phyloP scores from a whole-genome alignment of 1,140 invertebrate species.

The Subanguina moxae region DNA sequence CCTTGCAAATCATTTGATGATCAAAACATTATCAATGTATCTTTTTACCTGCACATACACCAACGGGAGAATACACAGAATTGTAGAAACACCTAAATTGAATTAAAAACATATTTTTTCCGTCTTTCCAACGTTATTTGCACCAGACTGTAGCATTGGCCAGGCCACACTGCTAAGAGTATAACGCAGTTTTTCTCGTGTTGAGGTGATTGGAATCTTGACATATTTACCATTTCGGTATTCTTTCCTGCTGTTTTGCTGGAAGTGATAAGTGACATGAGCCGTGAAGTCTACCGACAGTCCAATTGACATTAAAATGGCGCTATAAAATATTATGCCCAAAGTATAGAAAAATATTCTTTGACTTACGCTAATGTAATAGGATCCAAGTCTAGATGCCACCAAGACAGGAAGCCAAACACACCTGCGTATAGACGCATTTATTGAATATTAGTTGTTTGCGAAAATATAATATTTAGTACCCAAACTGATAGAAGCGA shows the following conservation, averaged over 20 bases:
- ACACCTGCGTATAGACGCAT: slow-evolving; percentile 48
- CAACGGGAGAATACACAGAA: slow-evolving; percentile 80
- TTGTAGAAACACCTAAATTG: slow-evolving; percentile 71
- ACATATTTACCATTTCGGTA: slow-evolving; percentile 30
- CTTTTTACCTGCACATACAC: slow-evolving; percentile 57
- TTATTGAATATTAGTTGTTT: background rate
- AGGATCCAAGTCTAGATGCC: slow-evolving; percentile 61
- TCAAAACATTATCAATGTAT: too few relatives aligned
- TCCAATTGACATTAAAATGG: slow-evolving; percentile 62
- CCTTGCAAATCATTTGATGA: too few relatives aligned
- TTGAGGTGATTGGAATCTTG: slow-evolving; percentile 43
- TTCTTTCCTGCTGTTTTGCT: slow-evolving; percentile 60
- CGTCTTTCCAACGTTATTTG: background rate
- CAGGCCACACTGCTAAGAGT: slow-evolving; percentile 77
- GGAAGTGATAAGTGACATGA: slow-evolving; percentile 60
- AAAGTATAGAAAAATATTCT: too few relatives aligned
- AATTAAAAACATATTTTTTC: too few relatives aligned
- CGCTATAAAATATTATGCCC: slow-evolving; percentile 9
- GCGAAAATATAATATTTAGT: background rate
- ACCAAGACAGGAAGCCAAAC: slow-evolving; percentile 60
- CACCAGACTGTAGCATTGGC: slow-evolving; percentile 79
- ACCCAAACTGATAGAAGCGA: slow-evolving; percentile 58
- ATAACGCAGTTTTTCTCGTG: slow-evolving; percentile 49
- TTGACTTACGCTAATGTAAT: slow-evolving; percentile 51
- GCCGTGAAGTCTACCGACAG: slow-evolving; percentile 62